phyloP scores from a whole-genome alignment of 35 echinoderm and acorn worm genomes.

The Amphiura filiformis region DNA sequence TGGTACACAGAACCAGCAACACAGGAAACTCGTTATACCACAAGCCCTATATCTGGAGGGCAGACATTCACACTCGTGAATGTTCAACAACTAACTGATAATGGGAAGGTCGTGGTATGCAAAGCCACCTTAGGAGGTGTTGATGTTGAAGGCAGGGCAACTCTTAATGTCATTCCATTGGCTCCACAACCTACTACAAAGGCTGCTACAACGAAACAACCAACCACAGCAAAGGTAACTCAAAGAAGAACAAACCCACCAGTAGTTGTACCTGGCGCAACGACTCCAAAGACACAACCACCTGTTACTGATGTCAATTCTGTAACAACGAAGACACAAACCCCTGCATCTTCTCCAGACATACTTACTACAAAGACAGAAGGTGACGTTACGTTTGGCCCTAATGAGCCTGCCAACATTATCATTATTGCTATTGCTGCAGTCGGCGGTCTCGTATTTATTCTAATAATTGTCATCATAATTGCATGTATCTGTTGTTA shows the following conservation, averaged over 20 bases:
- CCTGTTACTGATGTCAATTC: neutral
- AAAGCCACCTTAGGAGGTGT: neutral
- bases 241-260: neutral
- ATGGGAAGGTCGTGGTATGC: neutral
- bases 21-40: neutral
- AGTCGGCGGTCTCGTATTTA: neutral
- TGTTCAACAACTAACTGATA: neutral
- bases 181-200: neutral
- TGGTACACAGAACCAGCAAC: neutral
- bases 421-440: neutral
- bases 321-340: too few species aligned
- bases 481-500: neutral
- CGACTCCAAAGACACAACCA: neutral
- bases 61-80: neutral
- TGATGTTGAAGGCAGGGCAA: neutral
- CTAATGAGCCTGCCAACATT: neutral
- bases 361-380: too few species aligned
- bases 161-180: neutral
- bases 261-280: neutral
- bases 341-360: too few species aligned
- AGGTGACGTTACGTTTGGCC: neutral
- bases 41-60: neutral
- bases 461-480: neutral
- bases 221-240: neutral
- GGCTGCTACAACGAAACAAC: neutral